Conservation (phyloP, 2,888 invertebrate species). For the Drosophila siamana region DNA sequence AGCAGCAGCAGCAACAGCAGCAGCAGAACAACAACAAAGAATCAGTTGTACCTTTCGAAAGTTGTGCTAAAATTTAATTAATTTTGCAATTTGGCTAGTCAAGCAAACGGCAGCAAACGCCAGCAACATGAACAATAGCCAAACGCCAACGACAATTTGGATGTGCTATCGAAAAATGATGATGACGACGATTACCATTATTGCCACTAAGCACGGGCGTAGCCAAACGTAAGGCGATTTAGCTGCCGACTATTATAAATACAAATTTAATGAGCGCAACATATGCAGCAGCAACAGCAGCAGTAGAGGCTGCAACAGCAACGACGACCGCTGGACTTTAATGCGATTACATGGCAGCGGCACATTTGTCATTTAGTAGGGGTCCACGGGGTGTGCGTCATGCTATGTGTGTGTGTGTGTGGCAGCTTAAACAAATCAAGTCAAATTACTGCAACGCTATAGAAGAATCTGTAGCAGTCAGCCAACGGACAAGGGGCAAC, state of each 20-base stretch:
- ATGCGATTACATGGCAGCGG: conserved; percentile 79
- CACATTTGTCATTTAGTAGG: conserved; percentile 73
- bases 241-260: conserved; percentile 71
- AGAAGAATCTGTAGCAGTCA: conserved; percentile 72
- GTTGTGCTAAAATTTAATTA: conserved; percentile 79
- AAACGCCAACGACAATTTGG: conserved; percentile 45
- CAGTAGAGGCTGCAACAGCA: conserved; percentile 38
- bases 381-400: conserved; percentile 43
- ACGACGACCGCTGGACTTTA: conserved; percentile 58
- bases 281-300: conserved; percentile 68
- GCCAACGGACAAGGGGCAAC: conserved; percentile 61
- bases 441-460: conserved; percentile 77
- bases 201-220: conserved; percentile 72
- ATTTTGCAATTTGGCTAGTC: conserved; percentile 77
- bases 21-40: conserved; percentile 40
- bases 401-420: conserved; percentile 52
- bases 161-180: conserved; percentile 69
- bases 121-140: conserved; percentile 9
- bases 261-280: conserved; percentile 80
- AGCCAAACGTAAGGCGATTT: conserved; percentile 76
- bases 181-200: conserved; percentile 73
- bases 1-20: conserved; percentile 21
- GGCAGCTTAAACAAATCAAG: conserved; percentile 78
- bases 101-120: conserved; percentile 26
- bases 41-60: conserved; percentile 65